These are phyloP conservation scores for Bombus confusus DNA, from an alignment of 1,140 invertebrate genomes.

Conservation along the genomic window DNA sequence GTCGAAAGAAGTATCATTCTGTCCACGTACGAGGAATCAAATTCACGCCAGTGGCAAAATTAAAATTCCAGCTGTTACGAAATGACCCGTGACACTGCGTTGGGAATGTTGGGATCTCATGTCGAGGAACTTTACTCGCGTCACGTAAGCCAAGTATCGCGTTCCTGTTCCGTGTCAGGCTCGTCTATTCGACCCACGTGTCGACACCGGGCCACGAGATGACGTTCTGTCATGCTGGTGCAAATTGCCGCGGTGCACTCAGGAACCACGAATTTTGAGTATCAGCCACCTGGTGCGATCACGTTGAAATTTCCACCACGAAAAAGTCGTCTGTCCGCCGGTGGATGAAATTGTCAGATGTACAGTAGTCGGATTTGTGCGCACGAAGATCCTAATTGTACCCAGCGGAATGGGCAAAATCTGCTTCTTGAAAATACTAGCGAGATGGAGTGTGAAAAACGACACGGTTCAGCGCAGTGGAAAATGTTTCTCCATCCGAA, in stretches of 20 bases:
- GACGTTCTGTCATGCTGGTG: slow-evolving; percentile 12
- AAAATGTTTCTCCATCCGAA: not conserved
- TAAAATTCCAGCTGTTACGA: not conserved
- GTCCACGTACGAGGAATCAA: not conserved
- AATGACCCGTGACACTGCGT: not conserved
- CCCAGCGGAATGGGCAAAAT: not conserved
- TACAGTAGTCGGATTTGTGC: not conserved
- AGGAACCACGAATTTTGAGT: slow-evolving; percentile 1
- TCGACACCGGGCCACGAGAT: slow-evolving; percentile 16
- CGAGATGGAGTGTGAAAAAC: not conserved
- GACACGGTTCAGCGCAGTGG: not conserved
- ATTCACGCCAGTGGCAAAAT: not conserved
- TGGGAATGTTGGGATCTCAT: too few relatives aligned
- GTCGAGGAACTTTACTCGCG: not conserved
- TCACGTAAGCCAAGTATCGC: slow-evolving; percentile 10
- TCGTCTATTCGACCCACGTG: slow-evolving; percentile 11
- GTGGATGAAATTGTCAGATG: not conserved
- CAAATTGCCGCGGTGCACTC: not conserved
- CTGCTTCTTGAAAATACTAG: too few relatives aligned
- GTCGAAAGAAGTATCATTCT: not conserved
- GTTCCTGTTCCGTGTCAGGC: slow-evolving; percentile 11
- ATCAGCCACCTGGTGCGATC: not conserved
- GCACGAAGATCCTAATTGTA: too few relatives aligned
- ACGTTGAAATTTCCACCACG: not conserved
- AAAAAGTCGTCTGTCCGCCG: not conserved